These are phyloP conservation scores for Tenthredo scrophulariae DNA, from an alignment of 2,888 invertebrate genomes.

Conservation along the genomic window DNA sequence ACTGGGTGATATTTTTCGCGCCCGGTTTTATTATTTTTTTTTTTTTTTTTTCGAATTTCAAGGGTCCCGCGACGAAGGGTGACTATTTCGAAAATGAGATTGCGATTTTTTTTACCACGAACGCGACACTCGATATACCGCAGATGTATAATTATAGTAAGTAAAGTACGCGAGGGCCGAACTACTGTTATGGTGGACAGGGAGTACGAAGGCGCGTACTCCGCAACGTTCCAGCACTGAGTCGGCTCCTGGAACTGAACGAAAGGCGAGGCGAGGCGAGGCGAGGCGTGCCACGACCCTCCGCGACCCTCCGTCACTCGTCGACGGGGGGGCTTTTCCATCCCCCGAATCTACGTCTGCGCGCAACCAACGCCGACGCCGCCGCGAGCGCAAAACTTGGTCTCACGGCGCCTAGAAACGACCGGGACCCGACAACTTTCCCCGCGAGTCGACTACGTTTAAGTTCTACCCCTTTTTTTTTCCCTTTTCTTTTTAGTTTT, in stretches of 20 bases:
- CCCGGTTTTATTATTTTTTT: neutral
- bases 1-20: neutral
- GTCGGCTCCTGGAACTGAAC: conserved; percentile 51
- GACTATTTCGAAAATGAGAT: neutral
- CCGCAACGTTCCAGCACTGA: conserved; percentile 21
- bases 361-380: conserved; percentile 34
- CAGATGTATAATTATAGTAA: neutral
- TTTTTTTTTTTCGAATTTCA: neutral
- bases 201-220: conserved; percentile 7
- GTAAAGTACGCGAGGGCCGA: neutral
- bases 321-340: conserved; percentile 9
- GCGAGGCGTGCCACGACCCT: conserved; percentile 29
- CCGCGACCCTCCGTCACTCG: conserved; percentile 35
- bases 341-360: conserved; percentile 38
- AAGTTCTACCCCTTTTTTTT: conserved; percentile 32
- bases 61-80: neutral
- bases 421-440: conserved; percentile 44
- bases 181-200: neutral
- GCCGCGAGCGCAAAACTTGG: conserved; percentile 38
- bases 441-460: conserved; percentile 48
- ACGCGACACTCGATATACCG: neutral
- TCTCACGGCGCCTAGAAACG: conserved; percentile 39
- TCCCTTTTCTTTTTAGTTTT: neutral
- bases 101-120: neutral
- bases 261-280: conserved; percentile 2